Evolutionary conservation across 2,888 invertebrate species (phyloP).

Genomic region (Stegana nigrithorax): DNA sequence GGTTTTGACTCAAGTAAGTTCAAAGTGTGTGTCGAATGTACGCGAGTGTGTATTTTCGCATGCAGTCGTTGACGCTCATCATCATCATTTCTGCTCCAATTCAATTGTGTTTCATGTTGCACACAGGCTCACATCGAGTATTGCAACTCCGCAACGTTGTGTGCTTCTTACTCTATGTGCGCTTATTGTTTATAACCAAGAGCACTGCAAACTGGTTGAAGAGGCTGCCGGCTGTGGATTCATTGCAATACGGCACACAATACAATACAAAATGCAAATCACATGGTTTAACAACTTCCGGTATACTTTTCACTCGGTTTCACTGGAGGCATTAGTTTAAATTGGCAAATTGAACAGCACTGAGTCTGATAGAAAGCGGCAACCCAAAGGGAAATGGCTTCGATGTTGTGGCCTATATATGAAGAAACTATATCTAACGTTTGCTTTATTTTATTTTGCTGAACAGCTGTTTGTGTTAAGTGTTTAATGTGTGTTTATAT

Average conservation of each 20-base stretch:
- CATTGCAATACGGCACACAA: no score
- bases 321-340: constrained; percentile 25
- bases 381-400: no score
- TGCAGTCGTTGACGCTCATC: no score
- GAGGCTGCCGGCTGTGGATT: neutral
- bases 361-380: no score
- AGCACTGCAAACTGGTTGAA: neutral
- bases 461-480: no score
- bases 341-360: constrained; percentile 29
- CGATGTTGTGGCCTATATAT: no score
- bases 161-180: neutral
- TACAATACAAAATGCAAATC: no score
- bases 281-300: constrained; percentile 47
- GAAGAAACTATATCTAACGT: no score
- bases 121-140: constrained; percentile 4
- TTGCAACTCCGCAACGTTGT: neutral
- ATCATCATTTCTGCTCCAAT: constrained; percentile 33
- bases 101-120: constrained; percentile 19
- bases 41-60: neutral
- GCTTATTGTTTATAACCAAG: neutral
- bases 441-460: no score
- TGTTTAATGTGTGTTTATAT: no score
- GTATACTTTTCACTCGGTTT: constrained; percentile 34
- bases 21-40: neutral
- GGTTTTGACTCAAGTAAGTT: no score